Percentiles rank a stretch among this genome's conserved stretches.
Evolutionary conservation across 1,140 invertebrate species (phyloP).

Genomic region (Drosophila trapezifrons): DNA sequence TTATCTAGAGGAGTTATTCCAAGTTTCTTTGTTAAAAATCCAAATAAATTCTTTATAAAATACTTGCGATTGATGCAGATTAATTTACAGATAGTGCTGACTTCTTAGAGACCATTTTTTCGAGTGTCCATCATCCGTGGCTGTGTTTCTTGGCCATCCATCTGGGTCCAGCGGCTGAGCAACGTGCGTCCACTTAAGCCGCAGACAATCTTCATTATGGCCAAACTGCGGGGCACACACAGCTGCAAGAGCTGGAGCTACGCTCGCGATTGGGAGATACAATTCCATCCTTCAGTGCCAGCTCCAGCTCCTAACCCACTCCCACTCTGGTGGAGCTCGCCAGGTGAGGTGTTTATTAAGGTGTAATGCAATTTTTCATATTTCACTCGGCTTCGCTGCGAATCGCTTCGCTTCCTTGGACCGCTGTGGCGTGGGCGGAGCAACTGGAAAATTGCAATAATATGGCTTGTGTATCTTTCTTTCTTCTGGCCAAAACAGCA

Average conservation of each 20-base stretch:
- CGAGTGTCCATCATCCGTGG: conserved; percentile 12
- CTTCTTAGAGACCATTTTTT: background rate
- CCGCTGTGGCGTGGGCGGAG: conserved; percentile 69
- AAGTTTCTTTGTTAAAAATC: background rate
- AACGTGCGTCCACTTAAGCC: conserved; percentile 80
- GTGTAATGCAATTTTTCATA: conserved; percentile 83
- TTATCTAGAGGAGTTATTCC: background rate
- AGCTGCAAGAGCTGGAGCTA: conserved; percentile 50
- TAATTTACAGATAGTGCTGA: background rate
- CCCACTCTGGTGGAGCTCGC: conserved; percentile 34
- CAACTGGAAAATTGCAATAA: conserved; percentile 83
- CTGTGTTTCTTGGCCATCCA: conserved; percentile 25
- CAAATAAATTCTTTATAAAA: too few species aligned
- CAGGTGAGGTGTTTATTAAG: conserved; percentile 82
- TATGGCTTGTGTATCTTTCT: conserved; percentile 73
- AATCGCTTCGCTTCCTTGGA: conserved; percentile 28
- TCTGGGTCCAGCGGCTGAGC: conserved; percentile 36
- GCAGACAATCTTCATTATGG: conserved; percentile 83
- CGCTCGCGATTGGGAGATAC: conserved; percentile 48
- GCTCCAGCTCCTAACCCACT: conserved; percentile 31
- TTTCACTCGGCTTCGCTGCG: conserved; percentile 60
- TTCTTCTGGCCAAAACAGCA: conserved; percentile 45
- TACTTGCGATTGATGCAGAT: background rate
- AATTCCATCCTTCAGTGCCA: conserved; percentile 17
- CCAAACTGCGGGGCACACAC: conserved; percentile 69